These are phyloP conservation scores for Galeruca laticollis DNA, from an alignment of 2,888 invertebrate species.

Conservation along the genomic window DNA sequence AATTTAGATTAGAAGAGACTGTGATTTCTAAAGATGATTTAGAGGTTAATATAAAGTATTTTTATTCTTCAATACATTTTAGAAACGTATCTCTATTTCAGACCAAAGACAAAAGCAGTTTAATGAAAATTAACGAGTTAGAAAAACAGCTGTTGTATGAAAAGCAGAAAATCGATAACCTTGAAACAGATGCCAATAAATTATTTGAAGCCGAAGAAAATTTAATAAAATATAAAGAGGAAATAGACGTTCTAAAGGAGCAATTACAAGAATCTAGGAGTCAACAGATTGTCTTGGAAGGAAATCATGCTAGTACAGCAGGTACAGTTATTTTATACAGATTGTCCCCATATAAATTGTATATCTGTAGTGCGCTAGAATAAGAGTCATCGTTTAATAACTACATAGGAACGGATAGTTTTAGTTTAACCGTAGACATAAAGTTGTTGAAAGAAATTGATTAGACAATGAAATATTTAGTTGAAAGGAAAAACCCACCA, in stretches of 20 bases:
- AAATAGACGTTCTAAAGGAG: slow-evolving; percentile 70
- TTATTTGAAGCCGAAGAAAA: slow-evolving; percentile 76
- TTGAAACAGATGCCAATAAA: slow-evolving; percentile 71
- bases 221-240: slow-evolving; percentile 73
- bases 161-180: slow-evolving; percentile 65
- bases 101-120: slow-evolving; percentile 67
- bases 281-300: slow-evolving; percentile 59
- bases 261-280: slow-evolving; percentile 71
- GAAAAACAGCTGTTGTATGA: slow-evolving; percentile 67
- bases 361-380: too few relatives aligned
- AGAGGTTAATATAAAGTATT: slow-evolving; percentile 80
- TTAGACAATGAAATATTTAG: too few relatives aligned
- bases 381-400: too few relatives aligned
- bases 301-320: slow-evolving; percentile 48
- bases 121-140: slow-evolving; percentile 68
- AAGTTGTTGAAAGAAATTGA: too few relatives aligned
- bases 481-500: too few relatives aligned
- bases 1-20: slow-evolving; percentile 93
- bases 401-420: too few relatives aligned
- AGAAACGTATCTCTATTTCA: slow-evolving; percentile 51
- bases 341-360: too few relatives aligned
- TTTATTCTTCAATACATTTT: not conserved
- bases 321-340: slow-evolving; percentile 41
- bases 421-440: too few relatives aligned
- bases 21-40: slow-evolving; percentile 89